phyloP scores from a whole-genome alignment of 2,888 invertebrate genomes.

The Nomada ferruginata region DNA sequence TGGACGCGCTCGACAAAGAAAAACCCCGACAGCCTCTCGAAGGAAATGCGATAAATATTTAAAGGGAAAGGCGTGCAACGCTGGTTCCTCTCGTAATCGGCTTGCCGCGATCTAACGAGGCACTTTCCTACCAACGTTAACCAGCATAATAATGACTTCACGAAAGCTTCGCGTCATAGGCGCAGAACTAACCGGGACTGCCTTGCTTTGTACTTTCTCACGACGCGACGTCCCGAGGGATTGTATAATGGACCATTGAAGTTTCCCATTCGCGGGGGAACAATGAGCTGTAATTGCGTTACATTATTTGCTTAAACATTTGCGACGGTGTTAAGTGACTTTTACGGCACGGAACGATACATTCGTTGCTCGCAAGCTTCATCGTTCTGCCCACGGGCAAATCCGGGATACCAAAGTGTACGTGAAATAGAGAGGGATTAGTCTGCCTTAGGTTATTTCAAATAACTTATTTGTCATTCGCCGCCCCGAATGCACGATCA shows the following conservation, averaged over 20 bases:
- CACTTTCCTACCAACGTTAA: slow-evolving; percentile 41
- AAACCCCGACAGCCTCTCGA: slow-evolving; percentile 29
- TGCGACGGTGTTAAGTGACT: neutral
- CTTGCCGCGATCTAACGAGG: slow-evolving; percentile 49
- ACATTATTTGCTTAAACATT: neutral
- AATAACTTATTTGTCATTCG: neutral
- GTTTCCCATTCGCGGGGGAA: slow-evolving; percentile 1
- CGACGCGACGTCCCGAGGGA: slow-evolving; percentile 15
- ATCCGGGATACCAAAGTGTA: no score
- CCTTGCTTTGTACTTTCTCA: slow-evolving; percentile 39
- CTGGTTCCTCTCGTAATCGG: slow-evolving; percentile 36
- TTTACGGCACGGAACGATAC: neutral
- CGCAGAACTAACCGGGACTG: slow-evolving; percentile 7
- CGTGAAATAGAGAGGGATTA: no score
- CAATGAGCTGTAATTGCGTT: neutral
- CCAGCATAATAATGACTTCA: slow-evolving; percentile 28
- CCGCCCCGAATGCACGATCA: neutral
- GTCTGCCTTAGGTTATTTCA: no score
- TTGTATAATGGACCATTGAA: slow-evolving; percentile 14
- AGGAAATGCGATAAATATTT: slow-evolving; percentile 55
- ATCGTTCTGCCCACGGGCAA: no score
- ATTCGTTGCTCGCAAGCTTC: no score
- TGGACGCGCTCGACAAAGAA: slow-evolving; percentile 10
- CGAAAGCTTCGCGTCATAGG: slow-evolving; percentile 40
- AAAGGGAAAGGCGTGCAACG: slow-evolving; percentile 46